Evolutionary conservation across 2,797 vertebrate genomes (phyloP), one percentile per base, ranked within the genome.

Genomic region (Micropoecilia bifurca): DNA sequence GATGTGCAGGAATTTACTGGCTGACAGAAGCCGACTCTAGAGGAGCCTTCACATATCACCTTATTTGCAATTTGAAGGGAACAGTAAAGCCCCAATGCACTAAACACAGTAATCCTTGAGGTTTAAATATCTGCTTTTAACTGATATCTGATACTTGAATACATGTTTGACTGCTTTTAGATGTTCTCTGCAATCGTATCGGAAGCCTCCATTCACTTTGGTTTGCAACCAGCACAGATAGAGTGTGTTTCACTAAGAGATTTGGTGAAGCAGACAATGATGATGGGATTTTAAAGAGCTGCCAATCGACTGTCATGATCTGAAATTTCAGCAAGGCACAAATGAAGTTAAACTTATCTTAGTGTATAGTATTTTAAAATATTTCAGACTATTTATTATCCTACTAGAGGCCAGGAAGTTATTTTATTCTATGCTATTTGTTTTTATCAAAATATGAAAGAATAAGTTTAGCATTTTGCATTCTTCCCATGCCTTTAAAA

Each of bases 1-100:
- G 76, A 61, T 63, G 71, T 46, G 81, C 57, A 33, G 59, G 45
- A 41, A 75, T 77, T 53, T 63, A 77, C 20, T 74, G 71, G 76
- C 55, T 71, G 69, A 46, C 63, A 41, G 46, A 75, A 2, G 16
- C 28, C 69, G 33, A 22, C 18, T 63, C 33, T 2, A 68, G 45
- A n/a, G 1, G 12, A 13, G 59, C 20, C 13, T 22, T 28, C 25
- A 71, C 41, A 39, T 75, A 71, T 43, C 30, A 68, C 10, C 18
- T 0, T n/a, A 1, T 73, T 39, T 78, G 36, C 33, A 30, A 73
- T 50, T 48, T 25, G 36, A 28, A 69, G 43, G 20, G 36, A 73
- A 46, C 3, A 30, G 4, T 14, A 33, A 14, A 14, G 25, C 20
- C 39, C 13, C 18, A 53, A n/a, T 25, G 61, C 2, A 66, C 8